Evolutionary conservation across 1,140 invertebrate genomes (phyloP), one percentile per base, ranked within the genome.

Genomic region (Schmidtea mediterranea): DNA sequence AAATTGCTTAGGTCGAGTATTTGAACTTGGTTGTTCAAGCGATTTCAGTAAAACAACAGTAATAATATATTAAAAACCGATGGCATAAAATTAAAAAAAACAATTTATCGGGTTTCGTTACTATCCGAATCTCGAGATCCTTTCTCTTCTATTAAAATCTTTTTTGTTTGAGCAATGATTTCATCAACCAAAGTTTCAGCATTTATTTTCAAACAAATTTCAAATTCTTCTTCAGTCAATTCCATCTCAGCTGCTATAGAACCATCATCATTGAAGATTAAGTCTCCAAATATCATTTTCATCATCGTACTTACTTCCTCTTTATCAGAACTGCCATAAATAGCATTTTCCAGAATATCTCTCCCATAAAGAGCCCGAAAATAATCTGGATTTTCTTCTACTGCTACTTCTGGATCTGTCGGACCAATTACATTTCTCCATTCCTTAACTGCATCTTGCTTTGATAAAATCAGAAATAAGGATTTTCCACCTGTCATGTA

Each of bases 401-500:
- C 18, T 18, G 40, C 40, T 22, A 19, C 10, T 9, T 18, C 21
- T 22, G 40, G 40, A 41, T 41, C 40, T 22, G 40, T 18, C 12
- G 21, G 40, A 22, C 40, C 40, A 18, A 41, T 41, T 52, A 60
- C 52, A 2, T 57, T 50, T 48, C 59, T 57, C 65, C 65, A 67
- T 6, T 49, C 55, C 18, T 48, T 15, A 6, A 66, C 53, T 18
- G 65, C 63, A 52, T 67, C 59, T 18, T 63, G 59, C 48, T 59
- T 52, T 6, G 61, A 59, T 40, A 67, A 51, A 16, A 59, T 59
- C 43, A 66, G 54, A 6, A 61, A 61, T 23, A 65, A 40, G n/a
- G 63, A 19, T 16, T 59, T 57, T 46, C 63, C 62, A 57, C 61
- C 57, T 3, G 57, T 57, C 64, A 66, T 66, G 50, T 54, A 54